Base-by-base conservation (phyloP, 1,140 invertebrate genomes). In the Drosophila nigromelanica region DNA sequence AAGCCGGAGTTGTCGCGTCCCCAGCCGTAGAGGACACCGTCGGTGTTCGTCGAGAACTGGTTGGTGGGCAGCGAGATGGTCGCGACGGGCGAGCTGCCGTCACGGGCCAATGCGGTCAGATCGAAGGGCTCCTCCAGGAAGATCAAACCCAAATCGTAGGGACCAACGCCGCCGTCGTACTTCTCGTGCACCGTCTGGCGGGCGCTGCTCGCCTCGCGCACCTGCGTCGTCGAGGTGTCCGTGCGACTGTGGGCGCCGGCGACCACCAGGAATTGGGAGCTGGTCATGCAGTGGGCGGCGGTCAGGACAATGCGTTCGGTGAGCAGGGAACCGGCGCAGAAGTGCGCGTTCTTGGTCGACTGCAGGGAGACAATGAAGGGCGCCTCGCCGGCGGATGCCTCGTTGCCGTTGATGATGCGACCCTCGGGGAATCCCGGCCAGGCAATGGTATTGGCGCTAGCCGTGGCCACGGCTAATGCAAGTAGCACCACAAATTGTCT, bases 111-210 rank as follows among this genome's bases (percentile, higher is more conserved):
- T 0, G 47, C 72, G 55, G 91, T 93, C 8, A 94, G 92, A 6
- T 80, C 80, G 18, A 96, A 77, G 0, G 94, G 93, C 3, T 80
- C 89, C 0, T 90, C 89, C 30, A 95, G 76, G 55, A 11, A 92
- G 18, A 96, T 80, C 1, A 96, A 61, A 15, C 94, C 95, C 24
- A 96, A 94, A 76, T 96, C 95, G 60, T 95, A 91, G 51, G 92
- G 92, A 7, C 92, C 93, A 14, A 93, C 93, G 18, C 92, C 92
- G 37, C 93, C 92, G 21, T 52, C 24, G 67, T 93, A 95, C 0
- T 87, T 67, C 10, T 93, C 90, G 71, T 95, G 94, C 0, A 93
- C 51, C 8, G 92, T 76, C 42, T 66, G 73, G 0, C 77, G 48
- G 0, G n/a, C 18, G 14, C 45, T 81, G 67, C 15, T 58, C 11